Conservation (phyloP, 2,113 vertebrate genomes). For the Eira barbara region DNA sequence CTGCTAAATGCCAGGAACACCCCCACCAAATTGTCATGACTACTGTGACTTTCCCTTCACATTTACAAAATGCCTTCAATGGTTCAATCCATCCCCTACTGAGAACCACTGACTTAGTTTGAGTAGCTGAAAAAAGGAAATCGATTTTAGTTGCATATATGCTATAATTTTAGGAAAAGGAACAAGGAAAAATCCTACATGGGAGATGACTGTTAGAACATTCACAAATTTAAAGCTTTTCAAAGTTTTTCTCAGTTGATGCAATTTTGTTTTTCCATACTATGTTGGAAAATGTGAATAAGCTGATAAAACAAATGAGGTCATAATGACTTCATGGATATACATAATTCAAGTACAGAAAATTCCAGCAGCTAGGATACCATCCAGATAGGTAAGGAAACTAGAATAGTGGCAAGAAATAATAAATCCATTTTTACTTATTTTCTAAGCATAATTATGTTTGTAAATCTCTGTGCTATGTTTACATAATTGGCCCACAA, state of each 20-base stretch:
- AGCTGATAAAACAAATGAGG: slow-evolving; percentile 37
- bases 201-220: not conserved
- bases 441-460: not conserved
- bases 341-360: not conserved
- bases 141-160: not conserved
- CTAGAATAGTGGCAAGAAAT: not conserved
- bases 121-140: not conserved
- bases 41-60: not conserved
- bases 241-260: not conserved
- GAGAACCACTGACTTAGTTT: not conserved
- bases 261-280: slow-evolving; percentile 32
- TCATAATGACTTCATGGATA: slow-evolving; percentile 30
- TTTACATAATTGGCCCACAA: slow-evolving; percentile 28
- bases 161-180: not conserved
- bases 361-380: slow-evolving; percentile 39
- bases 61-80: not conserved
- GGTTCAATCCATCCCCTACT: not conserved
- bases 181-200: slow-evolving; percentile 12
- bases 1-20: not conserved
- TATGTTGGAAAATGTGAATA: not conserved
- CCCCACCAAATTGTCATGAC: not conserved
- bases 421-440: not conserved
- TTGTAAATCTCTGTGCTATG: not conserved
- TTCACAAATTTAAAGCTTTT: slow-evolving; percentile 11
- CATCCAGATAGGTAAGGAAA: not conserved